Base-by-base conservation (phyloP, 2,888 invertebrate genomes). In the Tinea semifulvella region DNA sequence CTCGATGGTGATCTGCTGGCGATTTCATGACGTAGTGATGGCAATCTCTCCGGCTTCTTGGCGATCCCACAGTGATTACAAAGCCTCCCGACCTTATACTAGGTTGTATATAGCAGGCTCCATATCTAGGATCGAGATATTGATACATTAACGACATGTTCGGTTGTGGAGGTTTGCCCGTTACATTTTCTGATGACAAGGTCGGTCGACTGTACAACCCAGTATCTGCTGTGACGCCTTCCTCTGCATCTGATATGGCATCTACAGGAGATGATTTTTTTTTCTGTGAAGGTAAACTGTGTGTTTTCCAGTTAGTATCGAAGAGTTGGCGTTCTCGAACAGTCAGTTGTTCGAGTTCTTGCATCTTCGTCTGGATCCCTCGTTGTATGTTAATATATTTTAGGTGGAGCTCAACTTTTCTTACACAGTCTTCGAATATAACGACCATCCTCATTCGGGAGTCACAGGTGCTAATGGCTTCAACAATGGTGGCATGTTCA, bases 371-470 rank as follows among this genome's bases (percentile, higher is more conserved):
- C 67, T 95, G 93, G 17, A 96, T 75, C 25, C 90, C 84, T 54
- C 92, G 85, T 72, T 95, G 94, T 20, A 97, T 82, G 60, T 93
- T 93, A 52, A 97, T 92, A 61, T 94, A 94, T 48, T 96, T 88
- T 85, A 96, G 92, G 65, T 97, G 95, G 1, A 98, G 84, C 60
- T 96, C 94, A 27, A 96, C 80, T 85, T 97, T 98, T 48, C 94
- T 85, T 1, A 96, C 96, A 60, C 97, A 96, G 66, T 98, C 96
- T 79, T 98, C 97, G 65, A 96, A 97, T 26, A 97, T 86, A 10
- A 98, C 97, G 18, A 97, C 96, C 91, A 97, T 94, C 44, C 97
- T 85, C 92, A 98, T 94, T 51, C 93, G 85, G 16, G 91, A 84
- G 61, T 94, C 94, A 76, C 95, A 94, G 61, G 88, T 86, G 71